phyloP scores from a whole-genome alignment of 2,113 vertebrate genomes.

The Eulemur rufifrons region DNA sequence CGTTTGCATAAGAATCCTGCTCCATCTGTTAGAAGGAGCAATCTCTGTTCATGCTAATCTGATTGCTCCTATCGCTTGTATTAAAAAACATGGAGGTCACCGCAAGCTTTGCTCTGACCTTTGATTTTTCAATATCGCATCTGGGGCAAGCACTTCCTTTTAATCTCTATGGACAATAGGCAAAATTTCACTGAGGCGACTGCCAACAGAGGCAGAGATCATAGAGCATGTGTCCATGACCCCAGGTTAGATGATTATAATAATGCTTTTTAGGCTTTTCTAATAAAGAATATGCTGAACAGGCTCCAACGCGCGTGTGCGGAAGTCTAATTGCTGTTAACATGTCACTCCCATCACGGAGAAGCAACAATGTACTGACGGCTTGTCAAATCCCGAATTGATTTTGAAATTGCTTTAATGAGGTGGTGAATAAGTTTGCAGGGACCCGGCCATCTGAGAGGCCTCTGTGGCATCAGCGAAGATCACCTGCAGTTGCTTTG shows the following conservation, averaged over 20 bases:
- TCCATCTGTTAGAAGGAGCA: conserved; percentile 78
- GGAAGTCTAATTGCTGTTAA: conserved; percentile 79
- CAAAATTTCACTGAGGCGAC: conserved; percentile 75
- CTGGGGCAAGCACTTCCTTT: conserved; percentile 76
- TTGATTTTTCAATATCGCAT: conserved; percentile 75
- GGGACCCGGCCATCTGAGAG: conserved; percentile 79
- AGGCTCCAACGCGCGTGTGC: conserved; percentile 36
- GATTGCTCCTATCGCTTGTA: conserved; percentile 76
- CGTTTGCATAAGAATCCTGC: conserved; percentile 78
- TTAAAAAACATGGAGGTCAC: conserved; percentile 69
- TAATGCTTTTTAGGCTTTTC: conserved; percentile 64
- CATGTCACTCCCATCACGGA: conserved; percentile 69
- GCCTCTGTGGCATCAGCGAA: conserved; percentile 70
- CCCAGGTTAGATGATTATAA: conserved; percentile 78
- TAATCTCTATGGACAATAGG: conserved; percentile 74
- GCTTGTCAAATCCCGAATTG: conserved; percentile 81
- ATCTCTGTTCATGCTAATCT: conserved; percentile 79
- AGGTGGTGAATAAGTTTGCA: conserved; percentile 80
- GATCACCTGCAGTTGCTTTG: conserved; percentile 82
- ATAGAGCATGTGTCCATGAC: conserved; percentile 74
- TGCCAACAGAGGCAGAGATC: conserved; percentile 62
- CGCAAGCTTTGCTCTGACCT: conserved; percentile 70
- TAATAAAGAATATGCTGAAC: conserved; percentile 77
- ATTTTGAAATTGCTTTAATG: conserved; percentile 84
- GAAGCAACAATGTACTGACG: conserved; percentile 61